Evolutionary conservation across 2,888 invertebrate genomes (phyloP).

Genomic region (Timandra comae): DNA sequence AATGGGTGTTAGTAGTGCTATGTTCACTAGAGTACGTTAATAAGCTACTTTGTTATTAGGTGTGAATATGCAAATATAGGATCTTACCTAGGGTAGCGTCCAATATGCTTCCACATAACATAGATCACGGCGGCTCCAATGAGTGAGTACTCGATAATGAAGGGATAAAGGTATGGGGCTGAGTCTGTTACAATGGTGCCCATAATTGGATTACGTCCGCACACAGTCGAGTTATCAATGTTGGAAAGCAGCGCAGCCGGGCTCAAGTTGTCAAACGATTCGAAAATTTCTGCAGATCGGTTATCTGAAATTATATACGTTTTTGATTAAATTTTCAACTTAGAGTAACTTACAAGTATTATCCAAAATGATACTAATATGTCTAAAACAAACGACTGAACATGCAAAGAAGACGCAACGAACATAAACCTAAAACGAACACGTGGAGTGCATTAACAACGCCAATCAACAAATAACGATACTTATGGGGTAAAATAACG

Average conservation of each 20-base stretch:
- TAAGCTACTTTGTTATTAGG: too few species aligned
- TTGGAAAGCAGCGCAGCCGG: constrained; percentile 78
- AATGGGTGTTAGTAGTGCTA: too few species aligned
- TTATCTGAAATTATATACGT: constrained; percentile 52
- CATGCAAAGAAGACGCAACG: constrained; percentile 30
- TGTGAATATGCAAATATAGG: background rate
- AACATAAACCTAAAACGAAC: constrained; percentile 15
- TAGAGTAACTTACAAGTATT: too few species aligned
- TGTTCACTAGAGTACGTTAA: too few species aligned
- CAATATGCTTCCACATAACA: constrained; percentile 97
- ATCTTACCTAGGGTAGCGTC: constrained; percentile 86
- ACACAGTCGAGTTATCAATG: constrained; percentile 78
- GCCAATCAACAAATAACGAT: constrained; percentile 9
- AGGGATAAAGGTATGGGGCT: constrained; percentile 96
- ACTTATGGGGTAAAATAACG: constrained; percentile 12
- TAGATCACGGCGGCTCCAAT: constrained; percentile 97
- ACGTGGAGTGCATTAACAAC: constrained; percentile 13
- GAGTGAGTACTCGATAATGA: constrained; percentile 96
- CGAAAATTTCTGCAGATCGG: constrained; percentile 66
- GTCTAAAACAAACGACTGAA: constrained; percentile 14
- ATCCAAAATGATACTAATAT: too few species aligned
- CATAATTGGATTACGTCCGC: constrained; percentile 92
- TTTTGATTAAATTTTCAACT: too few species aligned
- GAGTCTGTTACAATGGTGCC: constrained; percentile 94
- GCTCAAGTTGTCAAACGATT: constrained; percentile 76